Base-by-base conservation (phyloP, 2,113 vertebrate species). In the Apaloderma vittatum region DNA sequence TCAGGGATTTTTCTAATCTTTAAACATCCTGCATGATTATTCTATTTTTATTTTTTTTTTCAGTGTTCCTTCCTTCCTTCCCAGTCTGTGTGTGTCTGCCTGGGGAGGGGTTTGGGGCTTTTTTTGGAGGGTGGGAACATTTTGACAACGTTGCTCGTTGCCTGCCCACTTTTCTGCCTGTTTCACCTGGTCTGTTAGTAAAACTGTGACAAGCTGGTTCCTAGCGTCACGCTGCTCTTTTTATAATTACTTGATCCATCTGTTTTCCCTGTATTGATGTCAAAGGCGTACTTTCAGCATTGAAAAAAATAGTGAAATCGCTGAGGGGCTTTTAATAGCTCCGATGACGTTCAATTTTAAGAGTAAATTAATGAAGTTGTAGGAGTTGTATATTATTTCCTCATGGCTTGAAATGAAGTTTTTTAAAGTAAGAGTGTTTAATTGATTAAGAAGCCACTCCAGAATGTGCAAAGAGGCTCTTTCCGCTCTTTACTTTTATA, bases 361-460 rank as follows among this genome's bases (percentile, higher is more conserved):
- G 55, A 80, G 91, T 90, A 86, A 48, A 71, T 91, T 83, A 88
- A 73, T 92, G 65, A 89, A 76, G 88, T 58, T 23, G 19, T 84
- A 8, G 70, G 55, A 70, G 61, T 59, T 72, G 37, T 88, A 11
- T 80, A 45, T 91, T 92, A 74, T 86, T 92, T 97, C 70, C 40
- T 65, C 17, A 30, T 58, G 88, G 48, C 52, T 96, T 88, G 66
- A 95, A 91, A 72, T 81, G 27, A 86, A 88, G 34, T 75, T 86
- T 93, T 94, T 87, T 52, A 13, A 88, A 83, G 74, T 82, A 40
- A 40, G 72, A 61, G 36, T 71, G 19, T 88, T 90, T 88, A 95
- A 81, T 77, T 93, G 96, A 95, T 92, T 86, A 93, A 86, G 75
- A 73, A 91, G 58, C 70, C 65, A 86, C 90, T 97, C 92, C 48